A percentile compares a stretch with the other conserved stretches of the same genome.
Evolutionary conservation across 2,113 vertebrate genomes (phyloP).

Genomic region (Chaenogobius annularis): DNA sequence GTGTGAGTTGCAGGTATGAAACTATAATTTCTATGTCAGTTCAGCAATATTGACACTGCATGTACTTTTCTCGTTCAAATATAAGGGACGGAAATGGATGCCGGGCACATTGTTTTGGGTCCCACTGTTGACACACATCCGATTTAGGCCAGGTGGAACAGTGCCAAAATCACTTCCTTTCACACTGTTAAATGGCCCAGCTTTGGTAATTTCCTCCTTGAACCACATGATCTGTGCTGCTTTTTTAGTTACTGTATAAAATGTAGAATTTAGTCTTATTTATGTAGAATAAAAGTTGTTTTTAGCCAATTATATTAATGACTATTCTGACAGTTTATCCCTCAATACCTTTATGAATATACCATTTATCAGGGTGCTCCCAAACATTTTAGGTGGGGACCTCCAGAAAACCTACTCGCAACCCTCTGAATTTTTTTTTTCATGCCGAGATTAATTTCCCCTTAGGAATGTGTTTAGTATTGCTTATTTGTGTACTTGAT

Average conservation of each 20-base stretch:
- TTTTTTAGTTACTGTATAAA: not conserved
- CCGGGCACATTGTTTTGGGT: not conserved
- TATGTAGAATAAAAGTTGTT: not conserved
- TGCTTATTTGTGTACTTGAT: too few species aligned
- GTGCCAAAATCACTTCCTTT: slow-evolving; percentile 24
- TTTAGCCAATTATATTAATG: not conserved
- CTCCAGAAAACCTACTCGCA: too few species aligned
- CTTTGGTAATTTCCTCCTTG: slow-evolving; percentile 22
- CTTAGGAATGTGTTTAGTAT: too few species aligned
- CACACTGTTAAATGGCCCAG: slow-evolving; percentile 25
- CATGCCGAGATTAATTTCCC: too few species aligned
- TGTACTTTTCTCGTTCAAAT: not conserved
- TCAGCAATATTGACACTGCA: not conserved
- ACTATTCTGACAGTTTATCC: not conserved
- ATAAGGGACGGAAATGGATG: not conserved
- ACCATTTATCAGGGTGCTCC: too few species aligned
- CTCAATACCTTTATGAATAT: too few species aligned
- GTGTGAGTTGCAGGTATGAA: slow-evolving; percentile 96
- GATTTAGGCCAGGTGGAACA: not conserved
- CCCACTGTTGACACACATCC: not conserved
- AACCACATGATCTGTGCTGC: slow-evolving; percentile 21
- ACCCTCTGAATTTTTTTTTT: too few species aligned
- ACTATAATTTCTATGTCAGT: not conserved
- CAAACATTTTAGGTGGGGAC: too few species aligned
- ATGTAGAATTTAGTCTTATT: not conserved